Base-by-base conservation (phyloP, 2,797 vertebrate genomes). In the Hyperoplus lanceolatus region DNA sequence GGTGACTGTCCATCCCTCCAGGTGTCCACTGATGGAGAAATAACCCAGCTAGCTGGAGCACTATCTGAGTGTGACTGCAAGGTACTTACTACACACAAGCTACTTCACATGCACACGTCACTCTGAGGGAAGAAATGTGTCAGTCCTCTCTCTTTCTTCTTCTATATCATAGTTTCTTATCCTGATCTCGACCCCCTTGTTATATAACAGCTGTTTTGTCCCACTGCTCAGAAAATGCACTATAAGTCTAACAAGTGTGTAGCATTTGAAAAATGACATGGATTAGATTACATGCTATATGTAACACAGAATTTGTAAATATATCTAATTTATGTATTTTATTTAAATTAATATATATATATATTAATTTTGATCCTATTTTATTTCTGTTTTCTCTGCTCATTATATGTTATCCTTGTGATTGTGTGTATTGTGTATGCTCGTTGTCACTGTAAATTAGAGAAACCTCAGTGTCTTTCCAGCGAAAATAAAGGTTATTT, bases 21-120 rank as follows among this genome's bases (percentile, higher is more conserved):
- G 93, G 98, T 99, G 74, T 98, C 97, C 0, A 99, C 97, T 0
- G 97, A 99, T 15, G 98, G 98, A 48, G 98, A 99, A 93, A 99
- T 99, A 75, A 98, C 97, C 0, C 93, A 98, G 71, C 95, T 99
- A 48, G 98, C 97, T 1, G 98, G 98, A 74, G 95, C 96, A 8
- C 95, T 93, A 8, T 98, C 98, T 0, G 98, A 99, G 55, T 99
- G 98, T 50, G 98, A 99, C 90, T 99, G 98, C 94, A 99, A 99
- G 93, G 93, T 94, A 91, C 58, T 55, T 94, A 91, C 58, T 55
- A 11, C 54, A 62, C 18, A 51, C 50, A n/a, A 43, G 8, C 54
- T 10, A 3, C 46, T 21, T 46, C 45, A 54, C 8, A 65, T 55
- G 29, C 7, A n/a, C 7, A 16, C 45, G 14, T 46, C 1, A 49